Evolutionary conservation across 2,888 invertebrate genomes (phyloP).

Genomic region (Andrena chrysosceles): DNA sequence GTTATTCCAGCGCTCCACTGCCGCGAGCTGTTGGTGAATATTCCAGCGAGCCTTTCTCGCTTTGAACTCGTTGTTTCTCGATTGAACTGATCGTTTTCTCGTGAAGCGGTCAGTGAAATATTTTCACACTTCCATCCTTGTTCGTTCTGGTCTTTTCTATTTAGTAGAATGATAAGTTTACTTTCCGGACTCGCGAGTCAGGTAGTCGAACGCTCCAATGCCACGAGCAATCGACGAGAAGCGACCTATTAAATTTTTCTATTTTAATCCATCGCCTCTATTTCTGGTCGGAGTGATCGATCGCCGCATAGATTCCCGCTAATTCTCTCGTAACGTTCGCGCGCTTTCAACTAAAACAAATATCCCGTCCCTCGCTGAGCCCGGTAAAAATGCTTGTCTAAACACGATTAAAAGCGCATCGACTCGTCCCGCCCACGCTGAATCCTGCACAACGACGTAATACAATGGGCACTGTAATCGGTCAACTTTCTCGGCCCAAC

Average conservation of each 20-base stretch:
- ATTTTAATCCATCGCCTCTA: background rate
- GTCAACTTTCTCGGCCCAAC: no score
- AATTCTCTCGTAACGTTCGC: background rate
- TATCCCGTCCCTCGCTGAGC: background rate
- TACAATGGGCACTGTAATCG: background rate
- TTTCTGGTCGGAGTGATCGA: background rate
- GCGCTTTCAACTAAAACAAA: background rate
- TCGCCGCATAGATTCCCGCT: background rate
- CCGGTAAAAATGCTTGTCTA: background rate
- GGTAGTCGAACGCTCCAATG: background rate
- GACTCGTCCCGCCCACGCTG: background rate
- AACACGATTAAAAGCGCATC: conserved; percentile 1
- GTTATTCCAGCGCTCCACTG: background rate
- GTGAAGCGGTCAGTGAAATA: no score
- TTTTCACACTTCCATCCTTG: no score
- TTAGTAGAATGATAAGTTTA: no score
- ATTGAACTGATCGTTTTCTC: no score
- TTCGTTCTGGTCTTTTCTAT: no score
- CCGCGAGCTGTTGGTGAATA: background rate
- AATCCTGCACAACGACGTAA: background rate
- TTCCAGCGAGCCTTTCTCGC: no score
- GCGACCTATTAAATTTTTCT: conserved; percentile 2
- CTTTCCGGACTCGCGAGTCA: no score
- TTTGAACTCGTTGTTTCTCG: no score
- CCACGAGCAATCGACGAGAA: background rate